Evolutionary conservation across 2,888 invertebrate genomes (phyloP).

Genomic region (Cephus spinipes): DNA sequence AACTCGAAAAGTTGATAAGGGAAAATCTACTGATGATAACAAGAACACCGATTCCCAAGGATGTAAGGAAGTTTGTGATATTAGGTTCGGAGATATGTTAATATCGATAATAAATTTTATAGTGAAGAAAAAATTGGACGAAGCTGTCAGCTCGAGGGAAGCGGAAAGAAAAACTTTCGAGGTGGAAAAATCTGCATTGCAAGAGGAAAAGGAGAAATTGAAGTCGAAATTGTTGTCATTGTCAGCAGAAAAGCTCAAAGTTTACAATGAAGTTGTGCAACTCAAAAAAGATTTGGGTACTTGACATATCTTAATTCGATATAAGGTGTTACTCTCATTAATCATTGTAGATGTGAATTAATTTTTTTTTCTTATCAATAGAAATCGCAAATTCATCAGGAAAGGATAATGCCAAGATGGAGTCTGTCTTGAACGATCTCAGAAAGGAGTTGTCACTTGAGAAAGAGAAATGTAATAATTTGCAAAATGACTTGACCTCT

Average conservation of each 20-base stretch:
- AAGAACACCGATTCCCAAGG: slow-evolving; percentile 64
- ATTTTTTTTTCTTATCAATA: slow-evolving; percentile 43
- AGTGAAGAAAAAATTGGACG: slow-evolving; percentile 71
- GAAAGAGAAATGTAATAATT: slow-evolving; percentile 73
- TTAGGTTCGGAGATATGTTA: neutral
- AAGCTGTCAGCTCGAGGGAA: slow-evolving; percentile 54
- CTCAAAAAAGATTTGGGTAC: slow-evolving; percentile 73
- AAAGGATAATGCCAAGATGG: slow-evolving; percentile 69
- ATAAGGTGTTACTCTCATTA: neutral
- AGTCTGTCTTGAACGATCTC: slow-evolving; percentile 75
- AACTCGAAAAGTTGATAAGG: slow-evolving; percentile 72
- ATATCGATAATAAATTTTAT: slow-evolving; percentile 19
- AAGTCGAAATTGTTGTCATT: slow-evolving; percentile 67
- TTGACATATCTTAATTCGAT: slow-evolving; percentile 40
- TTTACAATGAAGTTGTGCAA: slow-evolving; percentile 73
- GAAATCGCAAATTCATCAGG: slow-evolving; percentile 70
- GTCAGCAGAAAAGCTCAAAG: slow-evolving; percentile 68
- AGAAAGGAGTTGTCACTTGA: slow-evolving; percentile 68
- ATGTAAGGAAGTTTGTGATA: slow-evolving; percentile 54
- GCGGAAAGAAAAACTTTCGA: slow-evolving; percentile 59
- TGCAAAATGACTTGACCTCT: slow-evolving; percentile 70
- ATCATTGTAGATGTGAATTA: slow-evolving; percentile 1
- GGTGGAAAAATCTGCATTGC: slow-evolving; percentile 69
- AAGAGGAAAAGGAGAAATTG: slow-evolving; percentile 68
- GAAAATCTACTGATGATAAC: slow-evolving; percentile 61